Evolutionary conservation across 2,888 invertebrate species (phyloP).

Genomic region (Mechanitis messenoides): DNA sequence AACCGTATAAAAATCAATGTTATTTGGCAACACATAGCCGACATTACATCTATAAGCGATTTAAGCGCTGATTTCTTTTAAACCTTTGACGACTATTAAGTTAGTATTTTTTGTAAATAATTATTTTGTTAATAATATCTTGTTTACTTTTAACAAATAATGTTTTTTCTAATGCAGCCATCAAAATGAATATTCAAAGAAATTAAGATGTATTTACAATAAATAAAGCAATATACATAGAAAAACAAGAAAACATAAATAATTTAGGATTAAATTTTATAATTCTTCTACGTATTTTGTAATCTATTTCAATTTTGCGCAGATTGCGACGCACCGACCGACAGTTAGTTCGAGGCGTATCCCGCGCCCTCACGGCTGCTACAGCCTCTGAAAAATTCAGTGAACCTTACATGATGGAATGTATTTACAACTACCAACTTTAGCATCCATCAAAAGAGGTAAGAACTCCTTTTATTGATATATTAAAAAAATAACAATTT

Average conservation of each 20-base stretch:
- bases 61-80: conserved; percentile 32
- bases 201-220: too few relatives aligned
- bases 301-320: conserved; percentile 1
- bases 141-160: too few relatives aligned
- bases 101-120: too few relatives aligned
- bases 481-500: neutral
- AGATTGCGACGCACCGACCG: conserved; percentile 2
- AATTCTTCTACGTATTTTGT: conserved; percentile 15
- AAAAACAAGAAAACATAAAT: neutral
- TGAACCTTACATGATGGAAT: conserved; percentile 22
- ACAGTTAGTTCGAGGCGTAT: conserved; percentile 22
- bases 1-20: conserved; percentile 60
- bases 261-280: neutral
- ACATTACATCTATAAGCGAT: conserved; percentile 34
- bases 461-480: neutral
- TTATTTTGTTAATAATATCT: too few relatives aligned
- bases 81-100: too few relatives aligned
- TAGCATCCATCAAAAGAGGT: conserved; percentile 14
- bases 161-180: too few relatives aligned
- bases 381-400: conserved; percentile 9
- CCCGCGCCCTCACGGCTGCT: conserved; percentile 19
- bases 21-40: conserved; percentile 50
- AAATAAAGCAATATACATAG: too few relatives aligned
- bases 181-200: too few relatives aligned
- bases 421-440: conserved; percentile 12